Conservation (phyloP, 2,113 vertebrate genomes). For the Ceyx cyanopectus region DNA sequence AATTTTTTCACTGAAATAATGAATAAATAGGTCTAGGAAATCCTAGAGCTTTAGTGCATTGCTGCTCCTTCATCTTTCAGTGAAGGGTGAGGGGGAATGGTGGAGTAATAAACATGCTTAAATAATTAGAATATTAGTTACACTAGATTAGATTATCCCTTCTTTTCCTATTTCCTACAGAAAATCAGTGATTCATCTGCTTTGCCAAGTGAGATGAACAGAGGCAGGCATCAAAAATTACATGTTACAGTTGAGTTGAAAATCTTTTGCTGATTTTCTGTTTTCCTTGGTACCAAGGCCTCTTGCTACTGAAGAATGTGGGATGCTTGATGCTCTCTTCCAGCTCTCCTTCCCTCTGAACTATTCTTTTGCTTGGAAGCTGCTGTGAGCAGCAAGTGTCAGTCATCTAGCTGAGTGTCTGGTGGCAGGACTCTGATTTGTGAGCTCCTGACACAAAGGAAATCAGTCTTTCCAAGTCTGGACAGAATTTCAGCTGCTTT, state of each 20-base stretch:
- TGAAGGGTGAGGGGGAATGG: neutral
- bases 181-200: neutral
- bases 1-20: neutral
- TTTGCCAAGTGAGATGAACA: neutral
- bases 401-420: neutral
- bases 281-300: neutral
- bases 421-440: neutral
- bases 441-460: constrained; percentile 15
- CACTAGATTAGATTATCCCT: constrained; percentile 15
- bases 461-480: neutral
- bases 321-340: constrained; percentile 29
- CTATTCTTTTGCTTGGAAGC: constrained; percentile 52
- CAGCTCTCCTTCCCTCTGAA: neutral
- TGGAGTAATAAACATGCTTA: neutral
- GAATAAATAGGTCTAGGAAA: neutral
- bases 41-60: neutral
- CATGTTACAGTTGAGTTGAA: neutral
- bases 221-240: constrained; percentile 9
- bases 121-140: constrained; percentile 55
- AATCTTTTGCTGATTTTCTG: neutral
- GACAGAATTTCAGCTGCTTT: neutral
- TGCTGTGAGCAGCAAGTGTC: constrained; percentile 1
- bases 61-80: neutral
- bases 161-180: neutral
- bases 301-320: constrained; percentile 22